A percentile compares a stretch with the other conserved stretches of the same genome.
Evolutionary conservation across 2,888 invertebrate species (phyloP).

Genomic region (Deilephila porcellus): DNA sequence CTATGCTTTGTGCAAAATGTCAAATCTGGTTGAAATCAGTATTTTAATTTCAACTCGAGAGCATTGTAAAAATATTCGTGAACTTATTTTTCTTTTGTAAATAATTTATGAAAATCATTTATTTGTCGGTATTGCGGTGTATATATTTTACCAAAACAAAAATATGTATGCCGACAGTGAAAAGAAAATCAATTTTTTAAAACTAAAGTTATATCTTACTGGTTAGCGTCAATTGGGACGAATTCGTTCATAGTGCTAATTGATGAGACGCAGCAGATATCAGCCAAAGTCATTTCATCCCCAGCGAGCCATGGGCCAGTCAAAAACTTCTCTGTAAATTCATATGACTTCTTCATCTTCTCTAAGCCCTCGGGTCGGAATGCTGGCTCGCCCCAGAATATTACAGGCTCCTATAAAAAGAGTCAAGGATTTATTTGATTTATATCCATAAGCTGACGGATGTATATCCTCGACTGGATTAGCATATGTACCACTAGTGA

Average conservation of each 20-base stretch:
- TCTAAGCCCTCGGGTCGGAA: conserved; percentile 51
- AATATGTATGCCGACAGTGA: background rate
- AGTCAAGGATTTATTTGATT: background rate
- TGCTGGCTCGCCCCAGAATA: conserved; percentile 51
- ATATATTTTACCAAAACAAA: too few species aligned
- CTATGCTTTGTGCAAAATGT: too few species aligned
- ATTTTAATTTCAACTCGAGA: background rate
- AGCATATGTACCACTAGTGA: too few species aligned
- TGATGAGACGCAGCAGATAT: conserved; percentile 82
- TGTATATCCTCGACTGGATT: too few species aligned
- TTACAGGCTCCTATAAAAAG: conserved; percentile 53
- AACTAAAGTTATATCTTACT: conserved; percentile 50
- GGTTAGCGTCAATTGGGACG: conserved; percentile 53
- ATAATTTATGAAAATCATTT: too few species aligned
- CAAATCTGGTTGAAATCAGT: too few species aligned
- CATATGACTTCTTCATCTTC: conserved; percentile 55
- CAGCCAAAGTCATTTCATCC: conserved; percentile 85
- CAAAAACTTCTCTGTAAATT: conserved; percentile 79
- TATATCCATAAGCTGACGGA: background rate
- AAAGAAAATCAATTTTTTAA: background rate
- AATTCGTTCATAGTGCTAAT: conserved; percentile 73
- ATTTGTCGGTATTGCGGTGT: too few species aligned
- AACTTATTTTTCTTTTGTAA: too few species aligned
- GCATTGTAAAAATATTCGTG: background rate
- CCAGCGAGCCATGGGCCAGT: conserved; percentile 83